Percentiles rank a stretch among this genome's conserved stretches.
Evolutionary conservation across 2,113 vertebrate species (phyloP).

Genomic region (Drymodes brunneopygia): DNA sequence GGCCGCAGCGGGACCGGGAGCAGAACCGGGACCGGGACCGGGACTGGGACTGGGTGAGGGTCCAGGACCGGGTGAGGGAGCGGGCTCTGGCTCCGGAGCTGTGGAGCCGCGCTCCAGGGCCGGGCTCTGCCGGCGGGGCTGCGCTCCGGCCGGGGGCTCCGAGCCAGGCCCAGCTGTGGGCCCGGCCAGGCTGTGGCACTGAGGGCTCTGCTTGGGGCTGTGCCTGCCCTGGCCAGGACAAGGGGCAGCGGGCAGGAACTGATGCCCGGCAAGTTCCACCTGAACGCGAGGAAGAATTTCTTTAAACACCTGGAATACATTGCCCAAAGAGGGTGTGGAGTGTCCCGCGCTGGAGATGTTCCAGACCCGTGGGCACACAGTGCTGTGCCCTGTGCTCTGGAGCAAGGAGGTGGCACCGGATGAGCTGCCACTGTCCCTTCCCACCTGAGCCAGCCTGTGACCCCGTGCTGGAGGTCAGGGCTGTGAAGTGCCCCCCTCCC

Average conservation of each 20-base stretch:
- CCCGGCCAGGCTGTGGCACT: background rate
- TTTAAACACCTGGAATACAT: background rate
- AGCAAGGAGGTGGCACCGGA: background rate
- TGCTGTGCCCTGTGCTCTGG: background rate
- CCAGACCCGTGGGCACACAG: background rate
- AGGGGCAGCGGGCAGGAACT: background rate
- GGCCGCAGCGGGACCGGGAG: background rate
- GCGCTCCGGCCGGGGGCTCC: background rate
- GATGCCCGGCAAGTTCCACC: background rate
- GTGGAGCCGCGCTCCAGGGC: background rate
- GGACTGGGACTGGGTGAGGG: background rate
- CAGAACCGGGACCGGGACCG: background rate
- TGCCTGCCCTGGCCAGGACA: background rate
- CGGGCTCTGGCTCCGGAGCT: too few relatives aligned
- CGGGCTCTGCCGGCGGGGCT: too few relatives aligned
- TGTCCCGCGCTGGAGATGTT: background rate
- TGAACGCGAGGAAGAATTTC: background rate
- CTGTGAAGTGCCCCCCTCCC: background rate
- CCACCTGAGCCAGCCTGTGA: background rate
- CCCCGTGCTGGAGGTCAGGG: background rate
- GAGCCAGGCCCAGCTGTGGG: background rate
- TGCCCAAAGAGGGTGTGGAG: background rate
- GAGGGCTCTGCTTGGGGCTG: background rate
- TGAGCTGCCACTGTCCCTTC: background rate
- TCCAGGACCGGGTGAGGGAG: fast-evolving